Conservation (phyloP, 2,113 vertebrate genomes). For the Eretmodus cyanostictus region DNA sequence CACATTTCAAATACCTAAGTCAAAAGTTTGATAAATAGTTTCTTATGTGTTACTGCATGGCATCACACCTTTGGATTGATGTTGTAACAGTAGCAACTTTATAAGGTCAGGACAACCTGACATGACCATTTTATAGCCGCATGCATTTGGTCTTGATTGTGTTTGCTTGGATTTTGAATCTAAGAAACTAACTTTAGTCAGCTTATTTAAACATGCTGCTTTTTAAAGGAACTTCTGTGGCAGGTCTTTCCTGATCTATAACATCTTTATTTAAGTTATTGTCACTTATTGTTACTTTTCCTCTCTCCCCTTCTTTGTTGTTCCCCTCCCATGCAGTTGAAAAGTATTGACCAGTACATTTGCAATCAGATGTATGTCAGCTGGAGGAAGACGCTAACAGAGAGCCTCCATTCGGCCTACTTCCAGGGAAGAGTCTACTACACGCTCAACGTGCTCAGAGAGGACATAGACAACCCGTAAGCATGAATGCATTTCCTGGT, state of each 20-base stretch:
- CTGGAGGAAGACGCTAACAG: slow-evolving; percentile 89
- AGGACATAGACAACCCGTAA: slow-evolving; percentile 95
- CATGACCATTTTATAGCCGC: background rate
- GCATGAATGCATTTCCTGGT: background rate
- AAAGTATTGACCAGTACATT: slow-evolving; percentile 91
- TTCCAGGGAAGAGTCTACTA: slow-evolving; percentile 91
- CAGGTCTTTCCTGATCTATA: background rate
- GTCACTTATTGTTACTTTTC: background rate
- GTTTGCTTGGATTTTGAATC: background rate
- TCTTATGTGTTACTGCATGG: background rate
- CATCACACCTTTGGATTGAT: background rate
- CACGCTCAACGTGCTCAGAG: slow-evolving; percentile 81
- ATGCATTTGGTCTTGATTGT: background rate
- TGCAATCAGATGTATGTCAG: slow-evolving; percentile 86
- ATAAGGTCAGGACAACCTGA: background rate
- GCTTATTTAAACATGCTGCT: background rate
- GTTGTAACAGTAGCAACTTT: background rate
- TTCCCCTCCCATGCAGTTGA: slow-evolving; percentile 72
- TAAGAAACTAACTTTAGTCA: background rate
- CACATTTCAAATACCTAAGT: background rate
- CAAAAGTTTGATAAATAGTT: background rate
- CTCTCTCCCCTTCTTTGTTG: background rate
- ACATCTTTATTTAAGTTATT: background rate
- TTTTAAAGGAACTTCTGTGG: background rate
- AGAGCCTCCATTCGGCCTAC: slow-evolving; percentile 85